Evolutionary conservation across 2,888 invertebrate species (phyloP), one percentile per base, ranked within the genome.

Genomic region (Synergus itoensis): DNA sequence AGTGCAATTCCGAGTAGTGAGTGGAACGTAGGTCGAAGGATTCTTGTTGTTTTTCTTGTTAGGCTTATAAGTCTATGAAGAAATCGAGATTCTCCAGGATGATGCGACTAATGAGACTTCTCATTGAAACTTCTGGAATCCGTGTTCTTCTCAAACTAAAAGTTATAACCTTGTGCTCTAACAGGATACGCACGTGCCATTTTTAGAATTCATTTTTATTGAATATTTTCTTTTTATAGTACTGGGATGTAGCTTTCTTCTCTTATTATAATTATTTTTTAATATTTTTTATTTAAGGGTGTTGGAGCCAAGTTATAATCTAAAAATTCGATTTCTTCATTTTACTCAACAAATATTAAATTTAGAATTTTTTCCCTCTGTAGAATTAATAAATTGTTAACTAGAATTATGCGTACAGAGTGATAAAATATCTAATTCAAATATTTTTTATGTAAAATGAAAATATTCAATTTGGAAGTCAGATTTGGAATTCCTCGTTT

Each of bases 41-140:
- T 40, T 53, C 40, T 73, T 80, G 48, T 36, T 76, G 41, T 40
- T 76, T 76, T 63, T 62, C 64, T 67, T 48, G 4, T 48, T 48
- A 43, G 53, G 67, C 53, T 41, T 21, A 53, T 57, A 69, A 60
- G 45, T 79, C 78, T 82, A 81, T 81, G 82, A 81, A 82, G 82
- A 79, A 80, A 81, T 82, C 78, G 78, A 78, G 78, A 78, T 45
- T 75, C 79, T 81, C 77, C 82, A 80, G 82, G 40, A 65, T 36
- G 73, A 41, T 16, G 48, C 28, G 28, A 62, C 80, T 82, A 82
- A 81, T 80, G 80, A 82, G 82, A 57, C 21, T 48, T 73, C 69
- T 69, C 73, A 36, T 73, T 73, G 73, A 73, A 73, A 73, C 53
- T 53, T 73, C 73, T 53, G 48, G 73, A 73, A 73, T 73, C 36